phyloP scores from a whole-genome alignment of 2,888 invertebrate species.

The Eupithecia tripunctaria region DNA sequence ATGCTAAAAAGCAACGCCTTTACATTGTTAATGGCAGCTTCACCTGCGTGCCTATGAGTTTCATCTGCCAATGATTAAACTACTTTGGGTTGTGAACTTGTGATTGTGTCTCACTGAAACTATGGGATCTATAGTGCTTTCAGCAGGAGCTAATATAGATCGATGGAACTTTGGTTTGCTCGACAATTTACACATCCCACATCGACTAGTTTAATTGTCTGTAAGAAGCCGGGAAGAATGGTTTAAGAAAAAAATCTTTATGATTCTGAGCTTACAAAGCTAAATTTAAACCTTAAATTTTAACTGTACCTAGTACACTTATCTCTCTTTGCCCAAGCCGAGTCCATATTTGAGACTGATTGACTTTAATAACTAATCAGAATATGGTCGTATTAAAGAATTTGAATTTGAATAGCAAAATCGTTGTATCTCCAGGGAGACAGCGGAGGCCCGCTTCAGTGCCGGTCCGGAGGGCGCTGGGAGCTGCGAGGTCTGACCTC shows the following conservation, averaged over 20 bases:
- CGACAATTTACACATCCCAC: neutral
- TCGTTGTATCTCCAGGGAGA: slow-evolving; percentile 87
- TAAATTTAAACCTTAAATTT: too few species aligned
- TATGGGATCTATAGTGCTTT: neutral
- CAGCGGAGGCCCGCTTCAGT: slow-evolving; percentile 95
- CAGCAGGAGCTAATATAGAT: neutral
- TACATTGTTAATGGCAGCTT: neutral
- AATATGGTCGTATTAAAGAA: too few species aligned
- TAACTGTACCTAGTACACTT: too few species aligned
- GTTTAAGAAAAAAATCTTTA: too few species aligned
- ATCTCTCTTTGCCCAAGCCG: too few species aligned
- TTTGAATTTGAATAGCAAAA: neutral
- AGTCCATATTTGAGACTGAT: too few species aligned
- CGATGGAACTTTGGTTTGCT: neutral
- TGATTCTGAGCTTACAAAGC: too few species aligned
- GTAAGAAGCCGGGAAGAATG: too few species aligned
- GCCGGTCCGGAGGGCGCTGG: slow-evolving; percentile 93
- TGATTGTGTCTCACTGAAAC: neutral
- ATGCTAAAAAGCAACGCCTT: neutral
- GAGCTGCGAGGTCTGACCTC: slow-evolving; percentile 95
- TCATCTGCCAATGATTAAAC: neutral
- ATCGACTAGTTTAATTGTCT: too few species aligned
- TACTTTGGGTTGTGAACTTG: neutral
- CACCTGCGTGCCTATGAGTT: neutral
- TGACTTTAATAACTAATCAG: neutral